These are phyloP conservation scores for Antheraea mylitta DNA, from an alignment of 1,140 invertebrate species.

Conservation along the genomic window DNA sequence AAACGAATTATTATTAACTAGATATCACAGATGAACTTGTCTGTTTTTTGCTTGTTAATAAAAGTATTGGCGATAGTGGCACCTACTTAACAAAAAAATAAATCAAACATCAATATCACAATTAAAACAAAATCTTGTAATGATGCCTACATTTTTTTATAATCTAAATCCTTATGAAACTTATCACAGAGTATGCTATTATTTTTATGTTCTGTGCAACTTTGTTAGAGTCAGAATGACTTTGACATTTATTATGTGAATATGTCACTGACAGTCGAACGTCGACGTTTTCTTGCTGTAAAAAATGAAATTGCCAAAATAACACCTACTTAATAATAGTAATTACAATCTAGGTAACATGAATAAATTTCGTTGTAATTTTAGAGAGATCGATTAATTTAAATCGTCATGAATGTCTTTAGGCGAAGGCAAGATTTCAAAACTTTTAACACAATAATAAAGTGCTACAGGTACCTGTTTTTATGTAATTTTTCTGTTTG, in stretches of 20 bases:
- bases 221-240: no score
- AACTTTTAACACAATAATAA: slow-evolving; percentile 37
- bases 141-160: no score
- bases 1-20: no score
- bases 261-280: neutral
- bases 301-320: slow-evolving; percentile 52
- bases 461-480: slow-evolving; percentile 46
- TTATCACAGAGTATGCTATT: no score
- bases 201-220: no score
- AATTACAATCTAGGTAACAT: slow-evolving; percentile 28
- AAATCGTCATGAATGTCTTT: slow-evolving; percentile 59
- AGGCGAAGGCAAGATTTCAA: slow-evolving; percentile 44
- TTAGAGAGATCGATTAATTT: slow-evolving; percentile 28
- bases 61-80: no score
- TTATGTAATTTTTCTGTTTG: neutral
- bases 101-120: no score
- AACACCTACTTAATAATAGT: slow-evolving; percentile 7
- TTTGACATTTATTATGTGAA: neutral
- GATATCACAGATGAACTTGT: no score
- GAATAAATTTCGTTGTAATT: slow-evolving; percentile 28
- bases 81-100: no score
- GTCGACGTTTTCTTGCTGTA: slow-evolving; percentile 1
- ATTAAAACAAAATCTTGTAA: no score
- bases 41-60: no score
- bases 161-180: no score